These are phyloP conservation scores for Eledona agricola DNA, from an alignment of 2,888 invertebrate genomes.

Conservation along the genomic window DNA sequence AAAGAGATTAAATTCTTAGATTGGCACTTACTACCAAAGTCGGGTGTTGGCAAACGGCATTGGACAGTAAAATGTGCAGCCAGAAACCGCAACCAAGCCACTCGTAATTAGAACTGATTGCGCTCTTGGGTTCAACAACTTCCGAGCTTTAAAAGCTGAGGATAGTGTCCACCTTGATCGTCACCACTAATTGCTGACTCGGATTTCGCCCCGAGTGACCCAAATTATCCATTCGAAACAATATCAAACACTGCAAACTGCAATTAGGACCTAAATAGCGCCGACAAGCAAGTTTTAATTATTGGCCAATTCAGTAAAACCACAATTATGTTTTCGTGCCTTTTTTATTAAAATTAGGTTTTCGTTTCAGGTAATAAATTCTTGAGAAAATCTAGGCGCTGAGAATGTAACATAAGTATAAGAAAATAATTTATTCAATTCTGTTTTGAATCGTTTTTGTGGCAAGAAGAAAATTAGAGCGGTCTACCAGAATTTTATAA, in stretches of 20 bases:
- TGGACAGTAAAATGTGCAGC: constrained; percentile 36
- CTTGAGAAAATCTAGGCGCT: too few species aligned
- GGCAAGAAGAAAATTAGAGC: too few species aligned
- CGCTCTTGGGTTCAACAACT: constrained; percentile 32
- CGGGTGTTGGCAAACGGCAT: constrained; percentile 13
- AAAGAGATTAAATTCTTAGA: constrained; percentile 18
- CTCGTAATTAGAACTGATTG: constrained; percentile 37
- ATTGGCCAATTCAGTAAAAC: too few species aligned
- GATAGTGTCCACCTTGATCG: constrained; percentile 27
- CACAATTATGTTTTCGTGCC: too few species aligned
- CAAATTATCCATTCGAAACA: constrained; percentile 21
- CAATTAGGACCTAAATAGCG: too few species aligned
- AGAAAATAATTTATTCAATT: too few species aligned
- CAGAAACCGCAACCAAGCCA: constrained; percentile 28
- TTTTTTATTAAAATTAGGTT: too few species aligned
- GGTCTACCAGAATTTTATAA: too few species aligned
- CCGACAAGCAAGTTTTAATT: too few species aligned
- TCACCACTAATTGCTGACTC: constrained; percentile 8
- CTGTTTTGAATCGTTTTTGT: too few species aligned
- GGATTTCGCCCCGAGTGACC: constrained; percentile 10
- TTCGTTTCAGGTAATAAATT: too few species aligned
- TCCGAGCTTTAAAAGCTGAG: constrained; percentile 27
- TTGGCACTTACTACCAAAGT: constrained; percentile 28
- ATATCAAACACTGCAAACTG: constrained; percentile 7
- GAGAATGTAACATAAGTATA: too few species aligned